Base-by-base conservation (phyloP, 2,888 invertebrate genomes). In the Luffia ferchaultella region DNA sequence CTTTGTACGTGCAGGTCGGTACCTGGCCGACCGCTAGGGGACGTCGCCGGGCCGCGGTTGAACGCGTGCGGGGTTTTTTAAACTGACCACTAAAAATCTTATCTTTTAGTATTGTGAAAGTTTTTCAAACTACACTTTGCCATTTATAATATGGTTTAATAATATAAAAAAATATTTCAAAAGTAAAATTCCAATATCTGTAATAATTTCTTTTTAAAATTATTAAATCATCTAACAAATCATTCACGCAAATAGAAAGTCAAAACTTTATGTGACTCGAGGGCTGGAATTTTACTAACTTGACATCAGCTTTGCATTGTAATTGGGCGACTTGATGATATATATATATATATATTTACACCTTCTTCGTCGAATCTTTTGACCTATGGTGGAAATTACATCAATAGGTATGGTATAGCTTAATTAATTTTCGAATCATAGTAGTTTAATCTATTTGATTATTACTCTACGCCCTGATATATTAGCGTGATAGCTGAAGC, bases 61-160 rank as follows among this genome's bases (percentile, higher is more conserved):
- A 74, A 78, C 82, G 80, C 82, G 82, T 80, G 78, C 74, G 71
- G 64, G 58, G 66, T 73, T 78, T 79, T 80, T 76, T 71, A 61
- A 65, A 54, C 62, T 77, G 77, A 78, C 78, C 80, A 73, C 69
- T 73, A 65, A 63, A 64, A 30, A 30, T 12, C 30, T 30, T 15
- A 18, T 45, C 5, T 45, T 12, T 45, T 43, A 9, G 7, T 40
- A 40, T 9, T 40, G 40, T 40, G 15, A 40, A 43, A 9, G 16
- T 9, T 16, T 16, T 5, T 9, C 16, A 7, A 9, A 40, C 12
- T 40, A 12, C 7, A 40, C 12, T 40, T 40, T 9, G 12, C 12
- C 7, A 40, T 40, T 40, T 40, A 12, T 7, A 9, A 40, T 40
- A 7, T 40, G 40, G 7, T 9, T 40, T 40, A 40, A 40, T 40